Evolutionary conservation across 2,888 invertebrate genomes (phyloP), one percentile per base, ranked within the genome.

Genomic region (Ceramica pisi): DNA sequence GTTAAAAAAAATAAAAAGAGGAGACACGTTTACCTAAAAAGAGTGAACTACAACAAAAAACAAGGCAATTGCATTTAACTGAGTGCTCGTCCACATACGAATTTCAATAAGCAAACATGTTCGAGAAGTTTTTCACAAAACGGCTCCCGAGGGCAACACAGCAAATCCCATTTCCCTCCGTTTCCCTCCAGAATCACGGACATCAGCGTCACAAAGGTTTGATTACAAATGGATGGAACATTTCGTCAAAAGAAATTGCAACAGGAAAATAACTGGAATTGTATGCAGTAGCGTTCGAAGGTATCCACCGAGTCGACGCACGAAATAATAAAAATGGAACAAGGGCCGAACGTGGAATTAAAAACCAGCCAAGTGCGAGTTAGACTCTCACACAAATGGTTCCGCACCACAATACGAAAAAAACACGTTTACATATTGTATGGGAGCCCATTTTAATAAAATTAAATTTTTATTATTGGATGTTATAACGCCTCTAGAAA

Each of bases 141-240:
- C n/a, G 6, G n/a, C 10, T 14, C 21, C 26, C 12, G 2, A 12
- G 10, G 7, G 14, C 7, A 8, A 38, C 35, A 12, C 6, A 12
- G 35, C 0, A 46, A 66, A 46, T 66, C 21, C 9, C 12, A 19
- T 21, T 46, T 44, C 9, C 21, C 9, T 16, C 14, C 14, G 14
- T 16, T 16, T 31, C 19, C 8, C 5, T 14, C 14, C 4, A 48
- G 19, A 14, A 6, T 21, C 4, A 66, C 6, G 14, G n/a, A n/a
- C 14, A 19, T n/a, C 9, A 61, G n/a, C n/a, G n/a, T n/a, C n/a
- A 63, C 31, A 63, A 7, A 14, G 14, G 10, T 7, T 48, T n/a
- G 19, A 65, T 35, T 46, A n/a, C 35, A 66, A 66, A 66, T 35
- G 7, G 1, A 61, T 59, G 35, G 21, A 66, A 66, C 6, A 35